These are phyloP conservation scores for Silvanus unidentatus DNA, from an alignment of 2,888 invertebrate species.

Conservation along the genomic window DNA sequence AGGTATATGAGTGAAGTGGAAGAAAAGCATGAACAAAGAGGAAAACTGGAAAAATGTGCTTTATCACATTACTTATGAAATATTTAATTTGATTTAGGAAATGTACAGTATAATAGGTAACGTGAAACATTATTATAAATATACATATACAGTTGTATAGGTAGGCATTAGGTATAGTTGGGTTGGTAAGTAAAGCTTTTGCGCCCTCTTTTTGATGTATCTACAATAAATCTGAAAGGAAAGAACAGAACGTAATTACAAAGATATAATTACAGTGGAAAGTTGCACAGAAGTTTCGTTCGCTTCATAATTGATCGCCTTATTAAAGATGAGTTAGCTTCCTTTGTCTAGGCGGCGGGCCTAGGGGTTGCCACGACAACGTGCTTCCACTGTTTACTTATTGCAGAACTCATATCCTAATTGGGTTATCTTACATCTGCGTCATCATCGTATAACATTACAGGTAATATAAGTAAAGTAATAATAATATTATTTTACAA, in stretches of 20 bases:
- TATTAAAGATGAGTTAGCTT: slow-evolving; percentile 48
- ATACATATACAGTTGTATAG: no score
- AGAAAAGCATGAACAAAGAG: no score
- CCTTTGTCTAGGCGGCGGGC: slow-evolving; percentile 37
- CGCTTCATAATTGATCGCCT: slow-evolving; percentile 48
- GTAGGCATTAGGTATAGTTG: no score
- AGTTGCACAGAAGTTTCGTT: slow-evolving; percentile 44
- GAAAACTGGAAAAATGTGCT: no score
- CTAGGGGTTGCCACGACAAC: slow-evolving; percentile 42
- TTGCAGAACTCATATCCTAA: slow-evolving; percentile 47
- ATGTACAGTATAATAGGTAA: no score
- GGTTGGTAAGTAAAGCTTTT: no score
- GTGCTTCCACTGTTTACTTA: slow-evolving; percentile 41
- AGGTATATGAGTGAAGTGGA: no score
- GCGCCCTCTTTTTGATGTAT: slow-evolving; percentile 15
- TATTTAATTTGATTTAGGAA: no score
- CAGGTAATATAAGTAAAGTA: slow-evolving; percentile 18
- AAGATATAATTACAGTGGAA: slow-evolving; percentile 45
- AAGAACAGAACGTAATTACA: slow-evolving; percentile 39
- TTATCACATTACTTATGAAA: no score
- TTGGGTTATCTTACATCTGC: slow-evolving; percentile 46
- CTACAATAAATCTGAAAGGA: slow-evolving; percentile 27
- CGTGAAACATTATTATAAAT: no score
- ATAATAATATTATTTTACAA: slow-evolving; percentile 6
- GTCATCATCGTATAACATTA: slow-evolving; percentile 32